A percentile compares a stretch with the other conserved stretches of the same genome.
Conservation (phyloP, 2,113 vertebrate species). For the Pollachius pollachius region DNA sequence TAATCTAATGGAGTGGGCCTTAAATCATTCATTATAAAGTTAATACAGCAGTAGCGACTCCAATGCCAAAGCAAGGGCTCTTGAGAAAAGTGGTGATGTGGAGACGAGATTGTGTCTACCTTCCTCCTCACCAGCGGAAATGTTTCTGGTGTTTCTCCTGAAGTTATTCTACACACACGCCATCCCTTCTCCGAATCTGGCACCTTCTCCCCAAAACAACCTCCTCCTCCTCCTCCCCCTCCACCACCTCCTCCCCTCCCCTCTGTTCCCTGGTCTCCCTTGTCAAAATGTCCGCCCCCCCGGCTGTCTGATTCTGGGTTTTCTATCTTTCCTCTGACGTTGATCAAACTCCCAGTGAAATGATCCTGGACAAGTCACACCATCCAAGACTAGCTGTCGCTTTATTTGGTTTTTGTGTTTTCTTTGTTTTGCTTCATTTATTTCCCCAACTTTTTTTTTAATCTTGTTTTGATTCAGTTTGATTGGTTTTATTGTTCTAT, state of each 20-base stretch:
- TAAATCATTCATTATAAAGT: too few species aligned
- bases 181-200: not conserved
- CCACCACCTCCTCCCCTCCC: not conserved
- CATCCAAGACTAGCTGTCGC: slow-evolving; percentile 68
- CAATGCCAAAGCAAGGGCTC: too few species aligned
- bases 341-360: slow-evolving; percentile 78
- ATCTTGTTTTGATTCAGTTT: slow-evolving; percentile 46
- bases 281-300: slow-evolving; percentile 53
- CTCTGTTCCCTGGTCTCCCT: slow-evolving; percentile 18
- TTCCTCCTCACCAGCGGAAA: not conserved
- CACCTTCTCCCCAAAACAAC: slow-evolving; percentile 4
- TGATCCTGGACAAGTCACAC: slow-evolving; percentile 75
- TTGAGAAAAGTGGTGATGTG: slow-evolving; percentile 66
- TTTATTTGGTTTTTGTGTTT: not conserved
- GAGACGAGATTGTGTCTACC: slow-evolving; percentile 55
- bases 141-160: not conserved
- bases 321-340: slow-evolving; percentile 86
- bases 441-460: slow-evolving; percentile 14
- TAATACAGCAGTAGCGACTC: too few species aligned
- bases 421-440: slow-evolving; percentile 21
- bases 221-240: not conserved
- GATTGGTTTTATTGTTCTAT: slow-evolving; percentile 51
- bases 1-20: too few species aligned
- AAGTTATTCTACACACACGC: not conserved
- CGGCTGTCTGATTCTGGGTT: slow-evolving; percentile 94